Percentiles rank a stretch among this genome's conserved stretches.
phyloP scores from a whole-genome alignment of 2,797 vertebrate genomes.

The Macropodus opercularis region DNA sequence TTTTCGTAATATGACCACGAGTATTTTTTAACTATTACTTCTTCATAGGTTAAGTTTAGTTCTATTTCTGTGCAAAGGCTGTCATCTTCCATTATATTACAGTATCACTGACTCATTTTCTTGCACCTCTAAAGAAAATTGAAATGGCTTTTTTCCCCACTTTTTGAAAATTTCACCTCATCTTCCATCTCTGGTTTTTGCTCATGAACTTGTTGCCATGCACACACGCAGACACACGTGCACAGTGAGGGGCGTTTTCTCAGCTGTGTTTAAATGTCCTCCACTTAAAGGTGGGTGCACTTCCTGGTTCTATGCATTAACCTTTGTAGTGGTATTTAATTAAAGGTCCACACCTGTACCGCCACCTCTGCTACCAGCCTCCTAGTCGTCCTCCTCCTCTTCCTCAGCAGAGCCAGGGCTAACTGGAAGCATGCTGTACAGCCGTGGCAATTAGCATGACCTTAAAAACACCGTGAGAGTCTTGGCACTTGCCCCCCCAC shows the following conservation, averaged over 20 bases:
- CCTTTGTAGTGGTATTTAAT: slow-evolving; percentile 87
- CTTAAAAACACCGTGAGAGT: slow-evolving; percentile 78
- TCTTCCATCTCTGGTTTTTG: slow-evolving; percentile 1
- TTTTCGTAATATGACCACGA: slow-evolving; percentile 19
- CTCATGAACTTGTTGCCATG: slow-evolving; percentile 1
- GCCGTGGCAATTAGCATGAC: slow-evolving; percentile 84
- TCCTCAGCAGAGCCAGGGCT: slow-evolving; percentile 61
- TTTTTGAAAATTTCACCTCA: slow-evolving; percentile 2
- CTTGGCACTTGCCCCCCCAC: slow-evolving; percentile 45
- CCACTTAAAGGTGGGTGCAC: slow-evolving; percentile 62
- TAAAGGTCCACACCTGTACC: slow-evolving; percentile 84
- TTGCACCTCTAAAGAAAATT: slow-evolving; percentile 34
- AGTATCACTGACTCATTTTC: slow-evolving; percentile 8
- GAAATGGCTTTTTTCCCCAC: slow-evolving; percentile 37
- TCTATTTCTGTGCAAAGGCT: slow-evolving; percentile 28
- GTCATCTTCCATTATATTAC: slow-evolving; percentile 38
- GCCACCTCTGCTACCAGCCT: slow-evolving; percentile 45
- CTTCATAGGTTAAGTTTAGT: slow-evolving; percentile 8
- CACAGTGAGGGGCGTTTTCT: slow-evolving; percentile 57
- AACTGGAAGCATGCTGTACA: slow-evolving; percentile 69
- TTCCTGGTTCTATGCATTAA: slow-evolving; percentile 79
- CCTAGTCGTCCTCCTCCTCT: slow-evolving; percentile 39
- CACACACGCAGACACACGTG: slow-evolving; percentile 4
- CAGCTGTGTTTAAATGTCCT: slow-evolving; percentile 64
- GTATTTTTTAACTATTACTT: slow-evolving; percentile 1